Evolutionary conservation across 2,888 invertebrate species (phyloP).

Genomic region (Cantharis nigra): DNA sequence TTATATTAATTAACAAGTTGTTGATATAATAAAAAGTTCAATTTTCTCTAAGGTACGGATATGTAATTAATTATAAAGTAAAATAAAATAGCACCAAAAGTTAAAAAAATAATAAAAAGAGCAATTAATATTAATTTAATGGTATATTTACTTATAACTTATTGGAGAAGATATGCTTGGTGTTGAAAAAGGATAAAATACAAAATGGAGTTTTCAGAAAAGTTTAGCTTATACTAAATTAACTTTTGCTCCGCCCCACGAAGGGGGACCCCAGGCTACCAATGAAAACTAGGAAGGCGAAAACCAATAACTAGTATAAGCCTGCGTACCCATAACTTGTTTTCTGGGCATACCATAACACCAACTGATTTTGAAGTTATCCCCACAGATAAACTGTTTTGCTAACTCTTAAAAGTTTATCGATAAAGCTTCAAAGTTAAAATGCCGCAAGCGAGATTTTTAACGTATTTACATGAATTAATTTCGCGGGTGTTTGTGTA

Average conservation of each 20-base stretch:
- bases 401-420: constrained; percentile 37
- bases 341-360: constrained; percentile 31
- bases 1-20: not conserved
- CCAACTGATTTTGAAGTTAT: constrained; percentile 41
- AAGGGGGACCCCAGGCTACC: constrained; percentile 33
- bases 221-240: constrained; percentile 33
- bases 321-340: constrained; percentile 40
- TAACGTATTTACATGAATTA: not conserved
- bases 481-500: not conserved
- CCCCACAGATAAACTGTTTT: constrained; percentile 42
- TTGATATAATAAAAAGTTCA: not conserved
- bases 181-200: constrained; percentile 36
- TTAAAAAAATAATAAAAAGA: not conserved
- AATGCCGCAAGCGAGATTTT: not conserved
- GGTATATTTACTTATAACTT: not conserved
- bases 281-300: constrained; percentile 35
- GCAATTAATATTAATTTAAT: not conserved
- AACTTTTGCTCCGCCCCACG: constrained; percentile 33
- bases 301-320: constrained; percentile 36
- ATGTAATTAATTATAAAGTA: not conserved
- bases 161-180: not conserved
- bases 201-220: constrained; percentile 40
- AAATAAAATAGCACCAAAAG: not conserved
- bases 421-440: constrained; percentile 30
- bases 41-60: not conserved